Base-by-base conservation (phyloP, 1,140 invertebrate species). In the Leptestheria dahalacensis region DNA sequence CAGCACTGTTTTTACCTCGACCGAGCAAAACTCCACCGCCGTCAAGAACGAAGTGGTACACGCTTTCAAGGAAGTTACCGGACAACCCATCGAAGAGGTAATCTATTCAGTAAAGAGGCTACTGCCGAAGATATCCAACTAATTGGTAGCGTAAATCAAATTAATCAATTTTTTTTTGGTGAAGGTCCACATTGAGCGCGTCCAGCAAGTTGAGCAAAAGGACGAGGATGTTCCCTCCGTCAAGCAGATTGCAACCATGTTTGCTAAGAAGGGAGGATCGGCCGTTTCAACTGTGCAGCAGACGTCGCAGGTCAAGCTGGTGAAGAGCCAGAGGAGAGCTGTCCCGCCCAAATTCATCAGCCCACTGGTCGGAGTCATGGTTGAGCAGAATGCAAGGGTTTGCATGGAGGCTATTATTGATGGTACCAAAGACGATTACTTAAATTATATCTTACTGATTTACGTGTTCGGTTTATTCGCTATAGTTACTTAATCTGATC, bases 351-450 rank as follows among this genome's bases (percentile, higher is more conserved):
- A 81, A 60, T 87, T 86, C 65, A 74, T 83, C 1, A 78, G 79
- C 1, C 82, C 83, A 0, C 70, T 86, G 3, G 78, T 80, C 11
- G 83, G 84, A 21, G 82, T 80, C 72, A 86, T 86, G 63, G 81
- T 86, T 0, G 84, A 85, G 69, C 84, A 88, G 72, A 81, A 81
- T 41, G 74, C 75, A 11, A 77, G 82, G 66, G 79, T 88, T 6
- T 71, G 79, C 21, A 72, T 88, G 59, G 84, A 87, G 69, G 82
- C 82, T 59, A 80, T 81, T 26, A 75, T 88, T 55, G 84, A 87
- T 70, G 84, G 83, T 75, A 72, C 61, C 3, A 50, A 18, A 49
- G 11, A n/a, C 1, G 15, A 53, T 23, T 23, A 15, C 15, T 15
- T 53, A 1, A 15, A n/a, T 53, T 41, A 9, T 41, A 41, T 9